phyloP scores from a whole-genome alignment of 2,888 invertebrate genomes.

The Metellina segmentata region DNA sequence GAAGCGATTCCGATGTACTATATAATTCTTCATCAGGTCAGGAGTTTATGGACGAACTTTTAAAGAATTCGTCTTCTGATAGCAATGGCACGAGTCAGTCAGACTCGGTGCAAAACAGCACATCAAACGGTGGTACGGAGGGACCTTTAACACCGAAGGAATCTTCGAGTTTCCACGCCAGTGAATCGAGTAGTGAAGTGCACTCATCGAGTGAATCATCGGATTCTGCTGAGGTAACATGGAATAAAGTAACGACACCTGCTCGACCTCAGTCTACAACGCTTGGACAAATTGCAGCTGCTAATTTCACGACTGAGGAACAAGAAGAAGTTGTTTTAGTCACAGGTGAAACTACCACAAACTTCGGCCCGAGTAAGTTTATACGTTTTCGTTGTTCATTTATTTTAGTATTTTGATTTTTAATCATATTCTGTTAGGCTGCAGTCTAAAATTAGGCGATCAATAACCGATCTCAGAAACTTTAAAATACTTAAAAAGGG shows the following conservation, averaged over 20 bases:
- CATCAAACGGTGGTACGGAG: not conserved
- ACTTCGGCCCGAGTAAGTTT: conserved; percentile 33
- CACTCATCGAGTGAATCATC: not conserved
- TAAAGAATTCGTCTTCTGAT: conserved; percentile 9
- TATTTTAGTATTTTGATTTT: not conserved
- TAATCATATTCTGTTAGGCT: no score
- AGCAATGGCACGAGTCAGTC: not conserved
- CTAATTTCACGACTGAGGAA: conserved; percentile 9
- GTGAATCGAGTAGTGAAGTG: not conserved
- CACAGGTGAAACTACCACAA: not conserved
- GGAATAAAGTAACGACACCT: not conserved
- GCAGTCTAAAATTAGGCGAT: no score
- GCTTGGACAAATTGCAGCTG: not conserved
- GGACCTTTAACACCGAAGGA: not conserved
- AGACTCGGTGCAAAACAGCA: not conserved
- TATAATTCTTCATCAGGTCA: not conserved
- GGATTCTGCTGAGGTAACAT: not conserved
- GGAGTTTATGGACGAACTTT: not conserved
- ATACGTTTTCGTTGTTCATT: not conserved
- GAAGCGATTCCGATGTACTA: not conserved
- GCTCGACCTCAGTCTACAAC: not conserved
- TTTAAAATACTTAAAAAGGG: no score
- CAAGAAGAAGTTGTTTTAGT: conserved; percentile 50
- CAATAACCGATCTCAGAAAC: no score
- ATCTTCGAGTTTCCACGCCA: not conserved